These are phyloP conservation scores for Yponomeuta malinellus DNA, from an alignment of 2,888 invertebrate genomes.

Conservation along the genomic window DNA sequence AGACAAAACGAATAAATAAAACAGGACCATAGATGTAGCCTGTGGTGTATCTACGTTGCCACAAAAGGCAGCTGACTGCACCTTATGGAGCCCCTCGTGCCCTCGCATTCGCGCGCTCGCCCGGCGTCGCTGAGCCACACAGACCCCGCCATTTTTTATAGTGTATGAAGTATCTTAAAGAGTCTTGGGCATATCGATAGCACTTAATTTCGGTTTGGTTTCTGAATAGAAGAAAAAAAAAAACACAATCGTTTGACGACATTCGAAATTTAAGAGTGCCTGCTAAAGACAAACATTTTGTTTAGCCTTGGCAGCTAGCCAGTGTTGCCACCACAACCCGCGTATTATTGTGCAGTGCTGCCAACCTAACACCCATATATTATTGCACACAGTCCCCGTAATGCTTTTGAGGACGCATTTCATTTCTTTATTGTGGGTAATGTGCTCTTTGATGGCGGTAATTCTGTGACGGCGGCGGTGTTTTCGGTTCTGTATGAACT, in stretches of 20 bases:
- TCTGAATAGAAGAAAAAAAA: neutral
- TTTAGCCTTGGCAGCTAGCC: neutral
- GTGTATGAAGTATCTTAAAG: no score
- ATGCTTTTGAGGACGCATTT: slow-evolving; percentile 4
- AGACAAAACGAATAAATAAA: no score
- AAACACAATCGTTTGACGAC: neutral
- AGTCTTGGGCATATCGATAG: no score
- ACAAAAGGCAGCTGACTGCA: no score
- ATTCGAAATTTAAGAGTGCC: neutral
- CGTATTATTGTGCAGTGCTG: slow-evolving; percentile 4
- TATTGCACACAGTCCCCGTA: slow-evolving; percentile 2
- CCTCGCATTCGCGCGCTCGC: no score
- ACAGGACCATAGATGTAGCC: no score
- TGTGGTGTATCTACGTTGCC: no score
- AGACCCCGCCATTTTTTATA: no score
- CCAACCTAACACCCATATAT: slow-evolving; percentile 7
- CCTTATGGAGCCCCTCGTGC: no score
- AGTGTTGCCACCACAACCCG: neutral
- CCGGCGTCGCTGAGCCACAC: no score
- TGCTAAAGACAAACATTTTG: neutral
- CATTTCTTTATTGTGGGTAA: slow-evolving; percentile 4
- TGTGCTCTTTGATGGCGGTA: slow-evolving; percentile 4
- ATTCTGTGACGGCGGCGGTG: neutral
- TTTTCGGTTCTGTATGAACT: neutral
- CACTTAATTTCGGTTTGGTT: no score